Conservation (phyloP, 2,113 vertebrate species). For the Piaya cayana region DNA sequence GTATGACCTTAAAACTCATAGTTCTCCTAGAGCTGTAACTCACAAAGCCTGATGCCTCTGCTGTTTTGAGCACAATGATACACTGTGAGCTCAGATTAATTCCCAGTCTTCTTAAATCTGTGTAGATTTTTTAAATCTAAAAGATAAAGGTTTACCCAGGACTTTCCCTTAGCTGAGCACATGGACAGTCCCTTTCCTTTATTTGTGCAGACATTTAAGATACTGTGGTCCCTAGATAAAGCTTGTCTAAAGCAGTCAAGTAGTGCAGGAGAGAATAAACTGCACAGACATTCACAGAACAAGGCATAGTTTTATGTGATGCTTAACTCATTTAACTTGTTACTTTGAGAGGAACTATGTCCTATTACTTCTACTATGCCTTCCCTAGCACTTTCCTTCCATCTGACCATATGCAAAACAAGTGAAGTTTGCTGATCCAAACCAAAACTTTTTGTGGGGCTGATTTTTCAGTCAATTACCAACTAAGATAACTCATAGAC, state of each 20-base stretch:
- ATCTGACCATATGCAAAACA: neutral
- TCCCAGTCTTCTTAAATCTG: neutral
- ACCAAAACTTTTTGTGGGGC: accelerated
- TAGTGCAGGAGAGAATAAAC: neutral
- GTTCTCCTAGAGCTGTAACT: neutral
- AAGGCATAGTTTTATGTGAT: neutral
- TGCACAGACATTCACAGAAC: neutral
- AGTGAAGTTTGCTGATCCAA: neutral
- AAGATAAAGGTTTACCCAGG: accelerated
- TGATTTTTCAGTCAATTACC: neutral
- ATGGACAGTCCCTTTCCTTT: neutral
- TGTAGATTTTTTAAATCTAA: neutral
- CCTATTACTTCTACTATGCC: neutral
- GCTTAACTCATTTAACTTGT: neutral
- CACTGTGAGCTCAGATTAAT: neutral
- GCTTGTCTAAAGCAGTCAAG: neutral
- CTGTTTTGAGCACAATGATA: neutral
- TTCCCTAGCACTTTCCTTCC: neutral
- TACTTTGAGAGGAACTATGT: neutral
- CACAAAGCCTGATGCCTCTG: neutral
- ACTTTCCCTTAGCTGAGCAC: neutral
- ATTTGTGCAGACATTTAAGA: neutral
- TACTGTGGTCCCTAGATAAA: neutral
- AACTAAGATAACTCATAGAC: neutral
- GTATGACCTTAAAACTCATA: neutral